Evolutionary conservation across 2,888 invertebrate species (phyloP).

Genomic region (Heteromyza rotundicornis): DNA sequence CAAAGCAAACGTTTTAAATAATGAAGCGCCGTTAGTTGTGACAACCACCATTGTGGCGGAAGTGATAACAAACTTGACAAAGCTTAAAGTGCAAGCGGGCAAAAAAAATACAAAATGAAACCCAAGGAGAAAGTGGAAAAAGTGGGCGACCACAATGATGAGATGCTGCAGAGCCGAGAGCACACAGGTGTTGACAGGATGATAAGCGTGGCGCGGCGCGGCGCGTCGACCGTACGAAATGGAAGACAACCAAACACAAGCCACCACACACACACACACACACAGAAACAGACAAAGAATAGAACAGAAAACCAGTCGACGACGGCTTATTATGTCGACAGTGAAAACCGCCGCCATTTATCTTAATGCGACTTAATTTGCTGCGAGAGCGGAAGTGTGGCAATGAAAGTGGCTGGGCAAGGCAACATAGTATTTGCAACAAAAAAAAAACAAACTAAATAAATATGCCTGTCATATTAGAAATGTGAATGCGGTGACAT

Average conservation of each 20-base stretch:
- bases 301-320: neutral
- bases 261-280: too few species aligned
- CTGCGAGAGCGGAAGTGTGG: constrained; percentile 20
- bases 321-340: neutral
- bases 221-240: too few species aligned
- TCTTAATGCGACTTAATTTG: constrained; percentile 44
- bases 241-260: too few species aligned
- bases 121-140: neutral
- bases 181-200: constrained; percentile 1
- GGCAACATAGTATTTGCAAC: neutral
- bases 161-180: neutral
- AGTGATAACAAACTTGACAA: constrained; percentile 57
- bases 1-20: constrained; percentile 4
- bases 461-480: constrained; percentile 17
- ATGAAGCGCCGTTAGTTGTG: constrained; percentile 14
- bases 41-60: constrained; percentile 41
- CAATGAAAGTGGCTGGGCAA: neutral
- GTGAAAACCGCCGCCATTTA: constrained; percentile 32
- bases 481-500: constrained; percentile 27
- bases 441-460: neutral
- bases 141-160: neutral
- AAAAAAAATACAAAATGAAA: constrained; percentile 12
- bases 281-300: neutral
- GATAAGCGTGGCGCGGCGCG: neutral
- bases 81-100: constrained; percentile 30